Evolutionary conservation across 2,888 invertebrate species (phyloP).

Genomic region (Nowickia ferox): DNA sequence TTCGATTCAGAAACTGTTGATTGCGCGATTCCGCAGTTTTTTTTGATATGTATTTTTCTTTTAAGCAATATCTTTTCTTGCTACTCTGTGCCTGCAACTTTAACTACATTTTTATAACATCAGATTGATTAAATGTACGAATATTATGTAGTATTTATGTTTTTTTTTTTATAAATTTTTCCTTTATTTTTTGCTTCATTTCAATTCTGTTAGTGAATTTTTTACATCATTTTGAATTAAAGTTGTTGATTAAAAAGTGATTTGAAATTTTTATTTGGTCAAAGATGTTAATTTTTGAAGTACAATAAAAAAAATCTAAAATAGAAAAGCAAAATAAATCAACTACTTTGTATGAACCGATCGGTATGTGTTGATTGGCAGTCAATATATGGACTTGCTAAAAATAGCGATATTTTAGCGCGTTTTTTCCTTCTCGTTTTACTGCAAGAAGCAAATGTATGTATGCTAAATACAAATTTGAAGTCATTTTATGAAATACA

Average conservation of each 20-base stretch:
- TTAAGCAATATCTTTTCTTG: constrained; percentile 9
- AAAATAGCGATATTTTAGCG: not conserved
- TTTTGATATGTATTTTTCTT: constrained; percentile 47
- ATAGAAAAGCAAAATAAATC: constrained; percentile 9
- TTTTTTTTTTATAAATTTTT: not conserved
- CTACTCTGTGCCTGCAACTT: constrained; percentile 10
- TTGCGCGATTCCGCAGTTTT: constrained; percentile 51
- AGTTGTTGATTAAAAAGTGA: constrained; percentile 63
- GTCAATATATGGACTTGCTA: not conserved
- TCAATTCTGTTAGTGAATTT: constrained; percentile 16
- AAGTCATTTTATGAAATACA: no score
- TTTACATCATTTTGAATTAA: constrained; percentile 49
- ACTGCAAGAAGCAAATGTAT: not conserved
- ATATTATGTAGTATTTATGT: not conserved
- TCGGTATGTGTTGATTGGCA: not conserved
- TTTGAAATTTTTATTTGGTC: constrained; percentile 48
- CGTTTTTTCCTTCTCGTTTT: not conserved
- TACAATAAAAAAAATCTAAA: not conserved
- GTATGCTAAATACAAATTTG: no score
- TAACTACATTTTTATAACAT: constrained; percentile 54
- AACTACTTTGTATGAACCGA: constrained; percentile 34
- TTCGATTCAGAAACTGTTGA: constrained; percentile 35
- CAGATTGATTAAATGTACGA: constrained; percentile 44
- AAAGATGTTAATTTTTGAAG: constrained; percentile 22
- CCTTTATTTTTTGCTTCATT: constrained; percentile 25